These are phyloP conservation scores for Sapajus apella DNA, from an alignment of 2,113 vertebrate genomes.

Conservation along the genomic window DNA sequence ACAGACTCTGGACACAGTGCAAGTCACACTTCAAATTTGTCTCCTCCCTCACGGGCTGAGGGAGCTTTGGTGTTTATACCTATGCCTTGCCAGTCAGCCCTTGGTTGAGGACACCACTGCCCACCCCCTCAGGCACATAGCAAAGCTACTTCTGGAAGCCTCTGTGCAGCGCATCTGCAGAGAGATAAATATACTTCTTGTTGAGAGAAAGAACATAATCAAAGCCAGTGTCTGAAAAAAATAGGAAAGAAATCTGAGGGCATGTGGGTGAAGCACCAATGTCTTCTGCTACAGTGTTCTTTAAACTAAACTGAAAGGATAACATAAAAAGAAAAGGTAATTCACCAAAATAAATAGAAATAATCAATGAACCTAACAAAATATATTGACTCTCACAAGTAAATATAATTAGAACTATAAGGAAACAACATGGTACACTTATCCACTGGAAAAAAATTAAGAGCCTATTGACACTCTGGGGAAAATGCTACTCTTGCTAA, in stretches of 20 bases:
- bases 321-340: not conserved
- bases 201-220: not conserved
- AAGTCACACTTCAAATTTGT: not conserved
- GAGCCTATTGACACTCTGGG: not conserved
- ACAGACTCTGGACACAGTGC: not conserved
- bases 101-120: not conserved
- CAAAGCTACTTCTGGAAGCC: not conserved
- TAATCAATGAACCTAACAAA: constrained; percentile 40
- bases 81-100: not conserved
- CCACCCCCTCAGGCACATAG: not conserved
- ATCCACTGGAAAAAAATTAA: not conserved
- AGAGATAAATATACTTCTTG: not conserved
- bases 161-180: not conserved
- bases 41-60: not conserved
- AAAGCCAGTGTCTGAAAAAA: not conserved
- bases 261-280: not conserved
- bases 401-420: constrained; percentile 20
- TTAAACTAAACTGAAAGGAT: not conserved
- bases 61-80: not conserved
- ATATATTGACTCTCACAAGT: constrained; percentile 17
- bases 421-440: not conserved
- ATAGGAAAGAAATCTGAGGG: not conserved
- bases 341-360: constrained; percentile 23
- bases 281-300: not conserved
- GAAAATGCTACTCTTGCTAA: not conserved